Evolutionary conservation across 2,113 vertebrate genomes (phyloP).

Genomic region (Motacilla alba): DNA sequence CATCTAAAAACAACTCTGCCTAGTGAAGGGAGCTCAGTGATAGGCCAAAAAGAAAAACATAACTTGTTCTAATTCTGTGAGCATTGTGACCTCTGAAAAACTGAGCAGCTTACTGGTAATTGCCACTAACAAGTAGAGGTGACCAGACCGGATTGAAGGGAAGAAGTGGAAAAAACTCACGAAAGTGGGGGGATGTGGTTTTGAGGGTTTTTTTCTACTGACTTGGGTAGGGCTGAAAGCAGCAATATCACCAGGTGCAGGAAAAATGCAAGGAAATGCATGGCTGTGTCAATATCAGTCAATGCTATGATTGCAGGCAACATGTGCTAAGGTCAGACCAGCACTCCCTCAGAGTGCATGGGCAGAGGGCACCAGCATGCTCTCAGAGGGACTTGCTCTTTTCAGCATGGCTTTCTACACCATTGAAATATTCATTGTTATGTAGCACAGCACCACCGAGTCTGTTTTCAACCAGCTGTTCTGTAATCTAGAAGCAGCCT

Average conservation of each 20-base stretch:
- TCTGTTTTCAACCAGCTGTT: background rate
- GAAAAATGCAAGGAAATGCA: background rate
- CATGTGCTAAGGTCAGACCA: background rate
- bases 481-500: background rate
- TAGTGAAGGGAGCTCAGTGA: background rate
- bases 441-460: background rate
- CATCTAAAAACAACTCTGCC: background rate
- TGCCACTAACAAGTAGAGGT: background rate
- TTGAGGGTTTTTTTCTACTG: background rate
- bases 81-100: background rate
- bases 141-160: background rate
- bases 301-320: fast-evolving
- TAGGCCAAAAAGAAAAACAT: background rate
- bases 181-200: background rate
- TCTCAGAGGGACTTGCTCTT: background rate
- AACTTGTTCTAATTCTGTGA: background rate
- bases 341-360: background rate
- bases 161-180: background rate
- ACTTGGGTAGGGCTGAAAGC: background rate
- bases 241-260: background rate
- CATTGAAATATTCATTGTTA: background rate
- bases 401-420: background rate
- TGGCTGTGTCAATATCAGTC: background rate
- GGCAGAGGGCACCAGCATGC: background rate
- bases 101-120: background rate